Base-by-base conservation (phyloP, 2,113 vertebrate species). In the Merops nubicus region DNA sequence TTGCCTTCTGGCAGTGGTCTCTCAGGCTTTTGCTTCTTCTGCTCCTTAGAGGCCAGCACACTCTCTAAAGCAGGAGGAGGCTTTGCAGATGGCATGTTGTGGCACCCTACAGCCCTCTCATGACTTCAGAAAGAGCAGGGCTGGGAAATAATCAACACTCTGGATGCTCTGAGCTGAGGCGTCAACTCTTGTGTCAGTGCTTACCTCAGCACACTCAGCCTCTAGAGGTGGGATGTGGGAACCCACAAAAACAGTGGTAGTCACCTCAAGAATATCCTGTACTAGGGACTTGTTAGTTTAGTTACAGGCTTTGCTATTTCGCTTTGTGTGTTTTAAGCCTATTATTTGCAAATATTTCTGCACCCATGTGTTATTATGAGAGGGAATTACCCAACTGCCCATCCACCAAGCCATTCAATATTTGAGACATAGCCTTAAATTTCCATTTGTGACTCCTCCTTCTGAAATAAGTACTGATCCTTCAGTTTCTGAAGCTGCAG, bases 391-490 rank as follows among this genome's bases (percentile, higher is more conserved):
- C n/a, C 53, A 72, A 22, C 40, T 81, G 36, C 36, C 34, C 25
- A 22, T 64, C 51, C 62, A 88, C 51, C 54, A 91, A 78, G 21
- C 10, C 53, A 31, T 34, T 72, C n/a, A 20, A n/a, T 54, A n/a
- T 81, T 80, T 78, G 45, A 78, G 38, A 60, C 43, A 29, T 29
- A 64, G 33, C 38, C 33, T 74, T 78, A 56, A 34, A 70, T 63
- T 79, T 82, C 45, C 68, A 17, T 25, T 53, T 56, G 65, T 47
- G 45, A 84, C 62, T 68, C 48, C 26, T 43, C 13, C 17, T 68
- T 91, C 40, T 83, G 69, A 81, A 93, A 84, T 86, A 86, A 92
- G 31, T 54, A 47, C 33, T 65, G n/a, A 36, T 76, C 28, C 51
- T 57, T 76, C 22, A 60, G 18, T 64, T 12, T 5, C n/a, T 45